phyloP scores from a whole-genome alignment of 2,113 vertebrate species.

The Ifrita kowaldi region DNA sequence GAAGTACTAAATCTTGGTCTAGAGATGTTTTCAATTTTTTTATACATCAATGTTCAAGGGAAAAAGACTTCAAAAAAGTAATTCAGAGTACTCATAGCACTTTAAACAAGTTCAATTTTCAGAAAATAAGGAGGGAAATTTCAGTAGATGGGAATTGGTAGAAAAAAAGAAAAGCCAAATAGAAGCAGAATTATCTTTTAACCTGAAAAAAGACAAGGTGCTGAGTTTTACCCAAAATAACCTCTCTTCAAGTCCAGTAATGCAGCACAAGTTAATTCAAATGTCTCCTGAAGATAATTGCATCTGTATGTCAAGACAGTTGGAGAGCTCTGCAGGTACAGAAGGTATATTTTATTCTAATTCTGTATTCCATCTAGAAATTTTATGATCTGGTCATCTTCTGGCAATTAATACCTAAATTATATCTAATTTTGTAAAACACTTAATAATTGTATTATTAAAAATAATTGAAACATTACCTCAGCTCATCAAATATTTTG shows the following conservation, averaged over 20 bases:
- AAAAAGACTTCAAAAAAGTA: neutral
- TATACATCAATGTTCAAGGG: neutral
- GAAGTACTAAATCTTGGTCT: neutral
- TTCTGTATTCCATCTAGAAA: neutral
- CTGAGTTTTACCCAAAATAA: neutral
- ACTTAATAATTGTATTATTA: neutral
- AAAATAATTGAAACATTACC: neutral
- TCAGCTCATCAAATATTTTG: neutral
- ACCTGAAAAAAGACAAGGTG: neutral
- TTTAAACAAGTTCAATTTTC: neutral
- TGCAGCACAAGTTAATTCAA: neutral
- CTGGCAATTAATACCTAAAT: neutral
- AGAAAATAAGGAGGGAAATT: neutral
- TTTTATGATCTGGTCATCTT: neutral
- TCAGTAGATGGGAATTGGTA: neutral
- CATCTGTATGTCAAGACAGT: neutral
- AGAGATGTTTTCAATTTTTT: neutral
- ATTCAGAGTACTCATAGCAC: fast-evolving
- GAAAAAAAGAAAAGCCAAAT: neutral
- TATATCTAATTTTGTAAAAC: neutral
- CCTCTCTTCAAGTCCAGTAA: neutral
- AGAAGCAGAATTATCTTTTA: neutral
- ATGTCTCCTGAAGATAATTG: neutral
- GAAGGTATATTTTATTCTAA: neutral
- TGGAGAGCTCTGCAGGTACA: neutral